Conservation (phyloP, 2,888 invertebrate genomes). For the Carcina quercana region DNA sequence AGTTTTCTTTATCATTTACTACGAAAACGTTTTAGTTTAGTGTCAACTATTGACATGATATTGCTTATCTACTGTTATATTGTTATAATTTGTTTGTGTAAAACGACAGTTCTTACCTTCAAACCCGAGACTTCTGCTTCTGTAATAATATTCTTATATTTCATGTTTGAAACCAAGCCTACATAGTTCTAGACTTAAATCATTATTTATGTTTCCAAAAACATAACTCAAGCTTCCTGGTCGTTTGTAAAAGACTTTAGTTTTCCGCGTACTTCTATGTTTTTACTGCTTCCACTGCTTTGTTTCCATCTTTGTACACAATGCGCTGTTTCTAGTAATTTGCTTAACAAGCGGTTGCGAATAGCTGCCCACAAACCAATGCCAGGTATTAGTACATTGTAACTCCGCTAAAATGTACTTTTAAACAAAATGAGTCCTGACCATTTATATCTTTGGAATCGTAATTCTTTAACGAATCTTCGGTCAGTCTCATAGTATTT, state of each 20-base stretch:
- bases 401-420: constrained; percentile 25
- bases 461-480: too few relatives aligned
- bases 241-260: constrained; percentile 26
- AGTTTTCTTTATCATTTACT: constrained; percentile 33
- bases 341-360: constrained; percentile 48
- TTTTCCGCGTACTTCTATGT: constrained; percentile 43
- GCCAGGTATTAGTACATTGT: constrained; percentile 35
- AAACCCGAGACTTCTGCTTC: too few relatives aligned
- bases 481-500: too few relatives aligned
- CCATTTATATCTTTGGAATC: too few relatives aligned
- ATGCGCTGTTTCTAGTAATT: constrained; percentile 60
- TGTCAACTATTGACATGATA: constrained; percentile 8
- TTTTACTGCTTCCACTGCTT: constrained; percentile 58
- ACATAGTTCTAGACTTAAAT: too few relatives aligned
- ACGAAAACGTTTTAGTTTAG: too few relatives aligned
- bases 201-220: too few relatives aligned
- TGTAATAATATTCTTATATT: too few relatives aligned
- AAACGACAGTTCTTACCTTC: too few relatives aligned
- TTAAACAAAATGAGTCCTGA: too few relatives aligned
- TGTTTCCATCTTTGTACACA: constrained; percentile 50
- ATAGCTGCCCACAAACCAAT: constrained; percentile 41
- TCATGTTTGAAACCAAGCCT: too few relatives aligned
- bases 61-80: constrained; percentile 1
- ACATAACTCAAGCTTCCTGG: constrained; percentile 25
- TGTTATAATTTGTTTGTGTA: too few relatives aligned